phyloP scores from a whole-genome alignment of 2,888 invertebrate species.

The Agrochola circellaris region DNA sequence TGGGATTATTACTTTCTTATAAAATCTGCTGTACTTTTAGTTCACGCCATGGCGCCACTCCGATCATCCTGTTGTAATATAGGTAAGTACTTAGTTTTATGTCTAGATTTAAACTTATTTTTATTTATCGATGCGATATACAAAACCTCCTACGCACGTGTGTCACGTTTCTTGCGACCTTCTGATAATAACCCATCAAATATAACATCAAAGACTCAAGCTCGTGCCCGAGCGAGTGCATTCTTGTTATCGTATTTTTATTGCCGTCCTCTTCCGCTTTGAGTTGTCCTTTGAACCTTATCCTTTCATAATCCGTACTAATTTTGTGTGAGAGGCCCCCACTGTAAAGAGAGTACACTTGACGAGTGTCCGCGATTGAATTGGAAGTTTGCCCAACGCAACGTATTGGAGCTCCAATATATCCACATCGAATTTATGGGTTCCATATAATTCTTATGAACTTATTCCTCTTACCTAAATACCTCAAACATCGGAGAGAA shows the following conservation, averaged over 20 bases:
- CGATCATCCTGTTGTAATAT: not conserved
- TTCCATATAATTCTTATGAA: not conserved
- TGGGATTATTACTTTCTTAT: not conserved
- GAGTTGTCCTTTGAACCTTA: not conserved
- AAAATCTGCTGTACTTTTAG: not conserved
- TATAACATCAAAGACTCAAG: not conserved
- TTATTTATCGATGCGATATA: not conserved
- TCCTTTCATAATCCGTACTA: constrained; percentile 5
- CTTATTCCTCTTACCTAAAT: not conserved
- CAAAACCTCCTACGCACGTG: not conserved
- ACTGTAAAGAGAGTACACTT: not conserved
- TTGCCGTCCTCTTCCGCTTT: not conserved
- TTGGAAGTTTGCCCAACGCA: not conserved
- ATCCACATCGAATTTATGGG: not conserved
- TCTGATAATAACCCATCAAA: not conserved
- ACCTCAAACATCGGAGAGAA: not conserved
- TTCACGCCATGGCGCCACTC: too few species aligned
- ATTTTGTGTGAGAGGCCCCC: not conserved
- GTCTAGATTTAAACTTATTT: not conserved
- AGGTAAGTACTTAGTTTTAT: not conserved
- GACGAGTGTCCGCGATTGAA: not conserved
- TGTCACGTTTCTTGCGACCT: not conserved
- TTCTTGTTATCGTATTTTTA: constrained; percentile 12
- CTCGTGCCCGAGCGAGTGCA: constrained; percentile 7
- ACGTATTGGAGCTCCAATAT: not conserved